Evolutionary conservation across 2,888 invertebrate species (phyloP), one percentile per base, ranked within the genome.

Genomic region (Heliconius erato): DNA sequence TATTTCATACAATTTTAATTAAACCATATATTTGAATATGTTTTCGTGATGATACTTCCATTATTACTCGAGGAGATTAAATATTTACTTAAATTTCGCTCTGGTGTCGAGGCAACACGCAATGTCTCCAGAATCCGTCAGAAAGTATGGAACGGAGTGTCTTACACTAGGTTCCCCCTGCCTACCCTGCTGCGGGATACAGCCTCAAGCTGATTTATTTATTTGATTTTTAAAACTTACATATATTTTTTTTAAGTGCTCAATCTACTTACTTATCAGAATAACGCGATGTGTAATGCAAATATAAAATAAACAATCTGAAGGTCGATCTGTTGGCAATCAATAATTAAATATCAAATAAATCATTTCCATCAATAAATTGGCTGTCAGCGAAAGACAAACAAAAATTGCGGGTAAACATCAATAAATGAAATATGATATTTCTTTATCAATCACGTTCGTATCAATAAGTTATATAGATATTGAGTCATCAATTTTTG

Each of bases 401-500:
- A 93, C 91, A 93, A 92, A 92, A 91, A 88, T 91, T 89, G 89
- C 90, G 87, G 87, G 88, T 89, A 87, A 89, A 89, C 88, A 85
- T 88, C 87, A 90, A 92, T 92, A 90, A 92, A 92, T 92, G 90
- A 92, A 90, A 89, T 90, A 91, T 90, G 87, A 88, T 88, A 89
- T 90, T 90, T 89, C 87, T 88, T 88, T 89, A 90, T 88, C 85
- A 85, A 88, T 88, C 89, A 76, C 63, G 35, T 87, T 40, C 63
- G 35, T 87, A 90, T 91, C 89, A 90, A 90, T 90, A 89, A 89
- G 89, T 88, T 89, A 88, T 88, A 88, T 87, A 84, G 87, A 86
- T 90, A 94, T 94, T 91, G 90, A 93, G 89, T 90, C 92, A 94
- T 94, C 91, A 93, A 92, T 92, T 91, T 91, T 92, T 91, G 93